A percentile compares a stretch with the other conserved stretches of the same genome.
Conservation (phyloP, 2,888 invertebrate species). For the Elmis aenea region DNA sequence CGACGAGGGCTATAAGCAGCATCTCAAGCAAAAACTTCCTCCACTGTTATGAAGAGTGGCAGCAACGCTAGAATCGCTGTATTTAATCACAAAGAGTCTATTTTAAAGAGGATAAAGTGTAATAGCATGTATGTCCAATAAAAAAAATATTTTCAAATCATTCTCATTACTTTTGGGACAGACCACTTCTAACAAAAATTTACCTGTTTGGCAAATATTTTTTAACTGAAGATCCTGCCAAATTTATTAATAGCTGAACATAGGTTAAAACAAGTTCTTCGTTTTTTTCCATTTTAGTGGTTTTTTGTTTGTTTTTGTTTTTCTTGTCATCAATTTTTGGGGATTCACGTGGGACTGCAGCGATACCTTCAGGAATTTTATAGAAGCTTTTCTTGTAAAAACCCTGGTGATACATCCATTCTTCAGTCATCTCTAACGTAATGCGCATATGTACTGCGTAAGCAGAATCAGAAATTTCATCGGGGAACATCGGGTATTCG, state of each 20-base stretch:
- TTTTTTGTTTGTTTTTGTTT: conserved; percentile 8
- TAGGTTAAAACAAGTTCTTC: conserved; percentile 27
- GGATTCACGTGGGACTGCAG: conserved; percentile 9
- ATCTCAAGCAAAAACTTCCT: too few species aligned
- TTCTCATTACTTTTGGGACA: too few species aligned
- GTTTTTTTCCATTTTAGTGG: conserved; percentile 8
- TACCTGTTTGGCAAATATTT: too few species aligned
- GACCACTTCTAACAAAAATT: too few species aligned
- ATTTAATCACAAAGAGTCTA: too few species aligned
- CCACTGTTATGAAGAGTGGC: too few species aligned
- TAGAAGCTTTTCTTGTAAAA: conserved; percentile 30
- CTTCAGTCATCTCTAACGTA: conserved; percentile 36
- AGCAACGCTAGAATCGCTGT: too few species aligned
- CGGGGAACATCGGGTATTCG: conserved; percentile 34
- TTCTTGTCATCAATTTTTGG: conserved; percentile 9
- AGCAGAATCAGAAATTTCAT: conserved; percentile 12
- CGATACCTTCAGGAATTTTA: conserved; percentile 35
- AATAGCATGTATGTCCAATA: too few species aligned
- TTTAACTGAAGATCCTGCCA: conserved; percentile 30
- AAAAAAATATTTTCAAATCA: too few species aligned
- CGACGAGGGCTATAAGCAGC: too few species aligned
- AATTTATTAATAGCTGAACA: conserved; percentile 34
- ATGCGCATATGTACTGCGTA: conserved; percentile 31
- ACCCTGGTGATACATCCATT: conserved; percentile 43
- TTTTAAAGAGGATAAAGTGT: too few species aligned